phyloP scores from a whole-genome alignment of 1,140 invertebrate genomes.

The Dryas iulia region DNA sequence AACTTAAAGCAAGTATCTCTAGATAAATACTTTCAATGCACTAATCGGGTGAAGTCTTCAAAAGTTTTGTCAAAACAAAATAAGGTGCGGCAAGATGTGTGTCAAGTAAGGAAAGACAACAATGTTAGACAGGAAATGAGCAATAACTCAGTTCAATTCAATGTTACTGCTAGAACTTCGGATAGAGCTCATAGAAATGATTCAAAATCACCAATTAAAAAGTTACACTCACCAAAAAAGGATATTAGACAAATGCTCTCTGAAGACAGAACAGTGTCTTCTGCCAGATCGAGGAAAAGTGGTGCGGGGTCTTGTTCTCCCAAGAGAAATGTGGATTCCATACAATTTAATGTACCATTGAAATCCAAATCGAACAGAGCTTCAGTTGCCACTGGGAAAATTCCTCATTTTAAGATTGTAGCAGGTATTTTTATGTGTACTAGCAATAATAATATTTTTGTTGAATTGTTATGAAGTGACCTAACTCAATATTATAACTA shows the following conservation, averaged over 20 bases:
- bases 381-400: slow-evolving; percentile 32
- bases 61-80: slow-evolving; percentile 17
- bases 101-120: slow-evolving; percentile 31
- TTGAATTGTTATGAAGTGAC: no score
- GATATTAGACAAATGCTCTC: slow-evolving; percentile 44
- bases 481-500: no score
- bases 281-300: slow-evolving; percentile 41
- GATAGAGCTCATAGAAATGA: slow-evolving; percentile 39
- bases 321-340: slow-evolving; percentile 46
- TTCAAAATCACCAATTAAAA: slow-evolving; percentile 23
- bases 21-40: slow-evolving; percentile 47
- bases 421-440: slow-evolving; percentile 51
- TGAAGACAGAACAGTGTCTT: slow-evolving; percentile 37
- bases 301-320: slow-evolving; percentile 49
- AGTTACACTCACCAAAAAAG: slow-evolving; percentile 33
- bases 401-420: slow-evolving; percentile 67
- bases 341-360: slow-evolving; percentile 48
- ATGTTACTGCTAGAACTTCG: slow-evolving; percentile 40
- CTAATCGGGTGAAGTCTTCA: slow-evolving; percentile 20
- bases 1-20: slow-evolving; percentile 55
- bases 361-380: slow-evolving; percentile 54
- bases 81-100: slow-evolving; percentile 17
- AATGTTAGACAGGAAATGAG: slow-evolving; percentile 56
- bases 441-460: no score
- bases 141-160: slow-evolving; percentile 50